phyloP scores from a whole-genome alignment of 2,797 vertebrate species.

The Chaetodon trifasciatus region DNA sequence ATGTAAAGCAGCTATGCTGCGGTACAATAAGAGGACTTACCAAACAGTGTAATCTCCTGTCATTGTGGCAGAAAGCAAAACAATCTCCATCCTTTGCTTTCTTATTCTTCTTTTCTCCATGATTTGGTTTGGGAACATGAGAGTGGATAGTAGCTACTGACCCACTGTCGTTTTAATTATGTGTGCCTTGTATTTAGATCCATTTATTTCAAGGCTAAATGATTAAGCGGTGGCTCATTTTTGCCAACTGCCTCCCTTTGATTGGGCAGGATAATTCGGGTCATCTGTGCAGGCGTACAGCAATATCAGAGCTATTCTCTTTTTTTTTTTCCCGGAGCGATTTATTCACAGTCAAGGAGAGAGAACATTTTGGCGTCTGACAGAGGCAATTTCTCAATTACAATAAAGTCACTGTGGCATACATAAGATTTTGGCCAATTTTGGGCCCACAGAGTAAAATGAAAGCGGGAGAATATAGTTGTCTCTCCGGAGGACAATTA shows the following conservation, averaged over 20 bases:
- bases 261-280: constrained; percentile 37
- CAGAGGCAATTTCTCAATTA: constrained; percentile 40
- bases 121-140: constrained; percentile 10
- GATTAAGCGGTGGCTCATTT: background rate
- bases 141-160: constrained; percentile 6
- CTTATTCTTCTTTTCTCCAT: background rate
- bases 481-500: constrained; percentile 60
- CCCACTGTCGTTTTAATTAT: constrained; percentile 1
- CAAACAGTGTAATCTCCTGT: too few relatives aligned
- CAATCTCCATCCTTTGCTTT: too few relatives aligned
- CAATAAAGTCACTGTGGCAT: background rate
- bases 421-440: constrained; percentile 26
- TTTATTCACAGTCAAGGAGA: constrained; percentile 19
- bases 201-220: constrained; percentile 21
- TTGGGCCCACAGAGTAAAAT: constrained; percentile 15
- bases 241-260: constrained; percentile 28
- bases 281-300: constrained; percentile 10
- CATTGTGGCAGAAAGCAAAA: too few relatives aligned
- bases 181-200: background rate
- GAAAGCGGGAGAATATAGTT: constrained; percentile 21
- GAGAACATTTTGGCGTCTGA: background rate
- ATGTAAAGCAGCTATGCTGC: background rate
- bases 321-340: background rate
- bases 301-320: constrained; percentile 16
- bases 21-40: too few relatives aligned